Base-by-base conservation (phyloP, 2,113 vertebrate genomes). In the Aspidoscelis tigris region DNA sequence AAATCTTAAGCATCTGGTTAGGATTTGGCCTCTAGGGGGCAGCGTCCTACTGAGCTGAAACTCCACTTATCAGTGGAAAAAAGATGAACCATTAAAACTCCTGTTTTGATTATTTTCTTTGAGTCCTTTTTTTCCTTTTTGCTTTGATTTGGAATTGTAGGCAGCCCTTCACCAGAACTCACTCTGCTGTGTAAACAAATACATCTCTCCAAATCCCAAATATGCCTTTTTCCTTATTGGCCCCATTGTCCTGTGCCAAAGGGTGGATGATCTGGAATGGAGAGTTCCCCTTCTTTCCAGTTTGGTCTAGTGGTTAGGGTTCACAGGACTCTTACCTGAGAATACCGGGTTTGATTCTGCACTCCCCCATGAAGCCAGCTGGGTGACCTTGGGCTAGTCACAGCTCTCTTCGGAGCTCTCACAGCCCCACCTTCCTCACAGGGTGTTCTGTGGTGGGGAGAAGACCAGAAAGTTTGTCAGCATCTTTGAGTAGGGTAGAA, bases 1-100 rank as follows among this genome's bases (percentile, higher is more conserved):
- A 65, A 43, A 22, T 75, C n/a, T 33, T 1, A 4, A 12, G 8
- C 4, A 61, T 3, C 21, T 47, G 7, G 2, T n/a, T 11, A 21
- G 26, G 0, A 78, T 69, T 18, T 77, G 76, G 66, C 50, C 92
- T 1, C 66, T 74, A 93, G 93, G n/a, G 88, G 93, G 92, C 91
- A 90, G 92, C 89, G 91, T 20, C 2, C 70, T 69, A 76, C 41
- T 24, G 4, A 1, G 80, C 86, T 70, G 7, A 74, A 61, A 71
- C 79, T 72, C 20, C 86, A 18, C 58, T 61, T 61, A 16, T 9
- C 2, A 71, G 91, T 81, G 78, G 53, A 61, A 71, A 78, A 53
- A 89, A 78, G 86, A 73, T 76, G 71, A 73, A 53, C 10, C 80
- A 8, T 21, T 18, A 0, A 61, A 78, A 80, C 7, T 84, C 0